Conservation (phyloP, 2,797 vertebrate species). For the Carapus acus region DNA sequence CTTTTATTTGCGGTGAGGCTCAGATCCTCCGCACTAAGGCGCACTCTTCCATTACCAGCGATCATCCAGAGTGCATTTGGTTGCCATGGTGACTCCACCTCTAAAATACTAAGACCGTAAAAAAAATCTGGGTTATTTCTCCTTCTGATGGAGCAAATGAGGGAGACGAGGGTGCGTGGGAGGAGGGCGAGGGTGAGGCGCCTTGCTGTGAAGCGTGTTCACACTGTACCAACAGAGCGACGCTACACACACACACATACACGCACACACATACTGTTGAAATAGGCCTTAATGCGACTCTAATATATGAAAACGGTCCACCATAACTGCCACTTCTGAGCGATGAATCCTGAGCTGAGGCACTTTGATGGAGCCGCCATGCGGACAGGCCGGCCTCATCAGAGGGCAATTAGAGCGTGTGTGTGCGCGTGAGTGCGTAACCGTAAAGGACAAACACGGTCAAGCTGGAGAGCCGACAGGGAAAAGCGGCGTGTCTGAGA, state of each 20-base stretch:
- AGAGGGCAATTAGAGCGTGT: not conserved
- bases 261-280: not conserved
- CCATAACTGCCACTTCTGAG: slow-evolving; percentile 7
- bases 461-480: not conserved
- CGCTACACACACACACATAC: too few species aligned
- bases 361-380: slow-evolving; percentile 16
- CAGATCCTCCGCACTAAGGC: too few species aligned
- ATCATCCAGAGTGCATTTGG: slow-evolving; percentile 5
- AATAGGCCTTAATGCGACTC: not conserved
- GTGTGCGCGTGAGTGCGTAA: not conserved
- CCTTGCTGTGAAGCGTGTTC: not conserved
- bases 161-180: not conserved
- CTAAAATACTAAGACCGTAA: slow-evolving; percentile 5
- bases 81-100: slow-evolving; percentile 30
- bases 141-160: slow-evolving; percentile 18
- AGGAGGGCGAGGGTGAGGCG: not conserved
- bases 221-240: not conserved
- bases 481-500: not conserved
- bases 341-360: slow-evolving; percentile 25
- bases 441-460: slow-evolving; percentile 3
- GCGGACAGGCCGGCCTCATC: slow-evolving; percentile 5
- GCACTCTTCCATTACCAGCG: too few species aligned
- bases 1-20: too few species aligned
- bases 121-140: slow-evolving; percentile 21
- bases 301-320: slow-evolving; percentile 11